Percentiles rank a stretch among this genome's conserved stretches.
Evolutionary conservation across 2,113 vertebrate genomes (phyloP).

Genomic region (Himantopus leucocephalus): DNA sequence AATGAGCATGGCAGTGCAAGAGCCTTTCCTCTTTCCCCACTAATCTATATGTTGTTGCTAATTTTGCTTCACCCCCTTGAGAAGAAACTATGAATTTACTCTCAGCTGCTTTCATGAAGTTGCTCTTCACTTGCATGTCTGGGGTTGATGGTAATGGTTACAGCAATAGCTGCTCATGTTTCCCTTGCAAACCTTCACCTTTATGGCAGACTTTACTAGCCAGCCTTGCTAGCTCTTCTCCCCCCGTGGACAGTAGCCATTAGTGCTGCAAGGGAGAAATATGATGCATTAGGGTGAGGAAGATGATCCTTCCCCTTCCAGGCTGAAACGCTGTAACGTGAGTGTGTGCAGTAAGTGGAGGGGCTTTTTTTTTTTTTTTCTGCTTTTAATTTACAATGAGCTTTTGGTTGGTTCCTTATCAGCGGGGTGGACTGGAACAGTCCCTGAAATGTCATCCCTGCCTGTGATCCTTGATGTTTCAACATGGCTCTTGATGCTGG

Average conservation of each 20-base stretch:
- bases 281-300: background rate
- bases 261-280: background rate
- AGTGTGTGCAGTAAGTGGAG: background rate
- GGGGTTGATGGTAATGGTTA: background rate
- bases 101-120: background rate
- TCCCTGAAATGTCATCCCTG: background rate
- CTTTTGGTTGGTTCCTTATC: background rate
- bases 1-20: background rate
- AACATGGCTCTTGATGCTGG: background rate
- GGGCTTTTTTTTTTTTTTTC: background rate
- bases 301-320: slow-evolving; percentile 5
- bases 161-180: background rate
- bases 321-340: background rate
- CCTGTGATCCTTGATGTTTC: background rate
- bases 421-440: background rate
- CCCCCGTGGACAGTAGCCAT: background rate
- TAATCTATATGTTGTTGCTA: background rate
- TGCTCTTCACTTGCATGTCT: background rate
- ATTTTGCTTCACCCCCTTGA: background rate
- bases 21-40: background rate
- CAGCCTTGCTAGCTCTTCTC: background rate
- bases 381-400: slow-evolving; percentile 43
- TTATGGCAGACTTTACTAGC: background rate
- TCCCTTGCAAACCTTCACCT: background rate
- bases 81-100: background rate